Conservation (phyloP, 1,140 invertebrate species). For the Metopolophium dirhodum region DNA sequence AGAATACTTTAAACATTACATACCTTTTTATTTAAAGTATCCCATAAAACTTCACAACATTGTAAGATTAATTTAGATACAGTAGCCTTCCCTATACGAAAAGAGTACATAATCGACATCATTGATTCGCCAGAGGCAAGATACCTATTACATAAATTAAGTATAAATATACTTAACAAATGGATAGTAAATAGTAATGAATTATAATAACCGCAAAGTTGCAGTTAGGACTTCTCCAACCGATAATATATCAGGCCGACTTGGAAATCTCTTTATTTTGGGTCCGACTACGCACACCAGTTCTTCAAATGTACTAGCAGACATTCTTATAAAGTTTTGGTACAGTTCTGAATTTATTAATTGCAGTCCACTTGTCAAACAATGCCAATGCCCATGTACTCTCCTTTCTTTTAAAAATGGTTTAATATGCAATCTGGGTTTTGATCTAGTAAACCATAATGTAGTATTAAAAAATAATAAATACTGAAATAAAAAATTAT, state of each 20-base stretch:
- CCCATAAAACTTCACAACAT: neutral
- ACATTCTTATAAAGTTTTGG: neutral
- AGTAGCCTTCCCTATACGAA: neutral
- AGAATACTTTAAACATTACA: neutral
- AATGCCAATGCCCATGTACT: too few relatives aligned
- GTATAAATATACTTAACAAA: neutral
- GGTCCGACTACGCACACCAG: neutral
- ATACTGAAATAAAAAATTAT: too few relatives aligned
- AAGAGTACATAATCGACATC: neutral
- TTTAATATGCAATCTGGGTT: too few relatives aligned
- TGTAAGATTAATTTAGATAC: neutral
- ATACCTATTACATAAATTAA: neutral
- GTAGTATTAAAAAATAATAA: too few relatives aligned
- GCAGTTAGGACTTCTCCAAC: neutral
- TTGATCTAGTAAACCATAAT: too few relatives aligned
- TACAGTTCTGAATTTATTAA: neutral
- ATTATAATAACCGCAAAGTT: neutral
- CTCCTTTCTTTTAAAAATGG: too few relatives aligned
- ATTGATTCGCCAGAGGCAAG: neutral
- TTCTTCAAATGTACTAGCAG: neutral
- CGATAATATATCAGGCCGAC: neutral
- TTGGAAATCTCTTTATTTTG: neutral
- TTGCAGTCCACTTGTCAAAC: too few relatives aligned
- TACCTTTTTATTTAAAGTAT: neutral
- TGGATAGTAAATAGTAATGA: neutral